These are phyloP conservation scores for Dendrolimus houi DNA, from an alignment of 2,888 invertebrate species.

Conservation along the genomic window DNA sequence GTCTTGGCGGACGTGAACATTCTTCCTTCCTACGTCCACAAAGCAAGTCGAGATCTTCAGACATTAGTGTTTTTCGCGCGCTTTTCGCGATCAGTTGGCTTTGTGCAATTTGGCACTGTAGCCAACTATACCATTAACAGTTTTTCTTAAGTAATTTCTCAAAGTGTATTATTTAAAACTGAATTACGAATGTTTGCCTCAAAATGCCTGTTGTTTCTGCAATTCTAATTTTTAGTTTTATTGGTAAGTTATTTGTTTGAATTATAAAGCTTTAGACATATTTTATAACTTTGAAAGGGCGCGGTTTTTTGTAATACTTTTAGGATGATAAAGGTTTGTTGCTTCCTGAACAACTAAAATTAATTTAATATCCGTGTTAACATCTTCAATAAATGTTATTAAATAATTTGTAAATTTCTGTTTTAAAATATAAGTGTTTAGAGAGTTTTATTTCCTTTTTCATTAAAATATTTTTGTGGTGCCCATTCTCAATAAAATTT, in stretches of 20 bases:
- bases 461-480: too few relatives aligned
- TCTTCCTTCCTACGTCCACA: constrained; percentile 38
- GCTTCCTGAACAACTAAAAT: too few relatives aligned
- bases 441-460: too few relatives aligned
- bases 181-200: constrained; percentile 20
- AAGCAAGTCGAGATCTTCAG: constrained; percentile 24
- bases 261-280: not conserved
- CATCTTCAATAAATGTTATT: too few relatives aligned
- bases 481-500: too few relatives aligned
- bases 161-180: not conserved
- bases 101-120: constrained; percentile 11
- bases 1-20: constrained; percentile 32
- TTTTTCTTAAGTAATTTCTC: not conserved
- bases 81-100: constrained; percentile 51
- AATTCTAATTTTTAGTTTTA: constrained; percentile 29
- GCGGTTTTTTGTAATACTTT: too few relatives aligned
- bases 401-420: too few relatives aligned
- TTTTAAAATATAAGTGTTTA: too few relatives aligned
- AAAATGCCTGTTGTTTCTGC: constrained; percentile 37
- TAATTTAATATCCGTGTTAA: too few relatives aligned
- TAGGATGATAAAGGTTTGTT: too few relatives aligned
- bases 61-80: constrained; percentile 49
- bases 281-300: too few relatives aligned
- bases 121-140: constrained; percentile 1
- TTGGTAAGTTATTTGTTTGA: constrained; percentile 29